These are phyloP conservation scores for Hycleus phaleratus DNA, from an alignment of 1,140 invertebrate species.

Conservation along the genomic window DNA sequence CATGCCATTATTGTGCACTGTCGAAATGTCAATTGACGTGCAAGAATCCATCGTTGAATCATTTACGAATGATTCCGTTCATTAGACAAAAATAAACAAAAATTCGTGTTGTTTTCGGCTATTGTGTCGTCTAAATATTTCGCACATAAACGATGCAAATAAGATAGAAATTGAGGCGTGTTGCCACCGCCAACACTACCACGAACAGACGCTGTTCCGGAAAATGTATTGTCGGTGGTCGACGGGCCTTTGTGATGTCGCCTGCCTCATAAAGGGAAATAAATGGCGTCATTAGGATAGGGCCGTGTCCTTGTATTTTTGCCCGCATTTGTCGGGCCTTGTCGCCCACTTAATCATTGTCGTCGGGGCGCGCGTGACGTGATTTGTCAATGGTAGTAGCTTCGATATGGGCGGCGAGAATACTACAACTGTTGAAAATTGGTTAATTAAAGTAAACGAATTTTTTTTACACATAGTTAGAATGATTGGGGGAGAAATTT, in stretches of 20 bases:
- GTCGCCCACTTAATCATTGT: constrained; percentile 35
- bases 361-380: constrained; percentile 30
- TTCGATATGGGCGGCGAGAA: too few relatives aligned
- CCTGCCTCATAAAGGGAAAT: constrained; percentile 34
- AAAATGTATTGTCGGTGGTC: constrained; percentile 30
- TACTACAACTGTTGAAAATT: too few relatives aligned
- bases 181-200: constrained; percentile 5
- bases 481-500: not conserved
- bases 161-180: not conserved
- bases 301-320: constrained; percentile 36
- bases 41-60: not conserved
- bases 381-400: constrained; percentile 26
- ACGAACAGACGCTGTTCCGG: constrained; percentile 27
- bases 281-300: constrained; percentile 35
- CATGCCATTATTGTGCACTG: too few relatives aligned
- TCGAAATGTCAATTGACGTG: too few relatives aligned
- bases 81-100: constrained; percentile 22
- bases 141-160: not conserved
- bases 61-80: not conserved
- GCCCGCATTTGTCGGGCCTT: constrained; percentile 34
- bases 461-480: too few relatives aligned
- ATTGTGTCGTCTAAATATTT: not conserved
- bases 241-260: constrained; percentile 33
- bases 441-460: too few relatives aligned
- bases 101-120: constrained; percentile 4